Evolutionary conservation across 2,797 vertebrate species (phyloP).

Genomic region (Glyptemys insculpta): DNA sequence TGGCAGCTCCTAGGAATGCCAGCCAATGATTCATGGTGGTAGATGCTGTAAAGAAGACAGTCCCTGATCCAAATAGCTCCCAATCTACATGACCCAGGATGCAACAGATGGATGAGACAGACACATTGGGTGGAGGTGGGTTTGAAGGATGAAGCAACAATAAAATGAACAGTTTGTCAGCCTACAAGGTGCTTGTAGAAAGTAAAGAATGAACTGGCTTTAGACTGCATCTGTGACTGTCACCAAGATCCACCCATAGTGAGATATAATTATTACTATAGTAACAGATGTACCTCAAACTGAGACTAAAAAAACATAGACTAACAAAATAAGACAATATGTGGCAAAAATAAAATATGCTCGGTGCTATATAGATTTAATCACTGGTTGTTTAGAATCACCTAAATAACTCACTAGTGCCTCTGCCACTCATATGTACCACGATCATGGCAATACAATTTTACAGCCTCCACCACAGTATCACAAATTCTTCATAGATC

Average conservation of each 20-base stretch:
- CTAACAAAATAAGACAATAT: not conserved
- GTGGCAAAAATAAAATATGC: not conserved
- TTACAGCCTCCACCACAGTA: not conserved
- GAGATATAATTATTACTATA: conserved; percentile 6
- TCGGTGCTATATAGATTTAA: conserved; percentile 25
- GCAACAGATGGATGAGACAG: not conserved
- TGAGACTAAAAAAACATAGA: conserved; percentile 4
- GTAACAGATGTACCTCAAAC: conserved; percentile 35
- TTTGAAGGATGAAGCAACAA: not conserved
- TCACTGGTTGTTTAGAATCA: conserved; percentile 10
- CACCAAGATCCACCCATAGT: conserved; percentile 28
- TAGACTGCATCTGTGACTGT: not conserved
- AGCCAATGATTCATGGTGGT: not conserved
- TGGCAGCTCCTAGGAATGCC: not conserved
- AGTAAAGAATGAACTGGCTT: conserved; percentile 21
- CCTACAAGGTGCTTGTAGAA: not conserved
- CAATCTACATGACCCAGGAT: accelerated
- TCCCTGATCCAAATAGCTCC: not conserved
- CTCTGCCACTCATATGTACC: not conserved
- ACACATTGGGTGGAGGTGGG: not conserved
- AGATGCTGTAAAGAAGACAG: not conserved
- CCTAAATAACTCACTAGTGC: not conserved
- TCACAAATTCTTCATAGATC: not conserved
- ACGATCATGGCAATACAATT: not conserved
- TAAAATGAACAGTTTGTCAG: conserved; percentile 1